Percentiles rank a stretch among this genome's conserved stretches.
Evolutionary conservation across 2,888 invertebrate genomes (phyloP).

Genomic region (Chouioia cunea): DNA sequence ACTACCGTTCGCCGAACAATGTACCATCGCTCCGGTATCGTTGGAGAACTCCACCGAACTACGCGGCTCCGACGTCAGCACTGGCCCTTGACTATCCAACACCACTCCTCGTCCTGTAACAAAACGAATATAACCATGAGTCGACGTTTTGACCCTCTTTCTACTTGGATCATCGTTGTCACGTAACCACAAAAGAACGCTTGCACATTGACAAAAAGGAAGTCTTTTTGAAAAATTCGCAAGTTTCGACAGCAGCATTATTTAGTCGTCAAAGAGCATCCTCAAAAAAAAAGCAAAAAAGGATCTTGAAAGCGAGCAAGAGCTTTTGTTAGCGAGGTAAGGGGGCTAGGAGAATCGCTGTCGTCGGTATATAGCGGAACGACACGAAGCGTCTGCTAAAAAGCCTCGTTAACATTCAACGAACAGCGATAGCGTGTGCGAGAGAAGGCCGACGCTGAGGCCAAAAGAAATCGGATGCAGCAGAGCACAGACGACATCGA

Average conservation of each 20-base stretch:
- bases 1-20: constrained; percentile 83
- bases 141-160: no score
- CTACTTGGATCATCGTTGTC: no score
- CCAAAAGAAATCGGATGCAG: not conserved
- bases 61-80: constrained; percentile 83
- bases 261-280: not conserved
- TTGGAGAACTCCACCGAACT: constrained; percentile 82
- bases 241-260: no score
- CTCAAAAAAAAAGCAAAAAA: not conserved
- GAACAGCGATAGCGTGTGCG: constrained; percentile 45
- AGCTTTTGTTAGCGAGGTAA: not conserved
- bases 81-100: constrained; percentile 77
- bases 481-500: constrained; percentile 47
- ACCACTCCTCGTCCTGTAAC: constrained; percentile 65
- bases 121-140: not conserved
- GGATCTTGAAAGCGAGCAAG: not conserved
- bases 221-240: no score
- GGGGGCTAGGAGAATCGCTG: not conserved
- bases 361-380: not conserved
- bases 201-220: not conserved
- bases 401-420: constrained; percentile 50
- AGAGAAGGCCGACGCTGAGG: not conserved
- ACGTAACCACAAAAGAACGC: no score
- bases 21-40: constrained; percentile 81
- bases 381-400: not conserved